Evolutionary conservation across 2,888 invertebrate species (phyloP), one percentile per base, ranked within the genome.

Genomic region (Drosophila incognita): DNA sequence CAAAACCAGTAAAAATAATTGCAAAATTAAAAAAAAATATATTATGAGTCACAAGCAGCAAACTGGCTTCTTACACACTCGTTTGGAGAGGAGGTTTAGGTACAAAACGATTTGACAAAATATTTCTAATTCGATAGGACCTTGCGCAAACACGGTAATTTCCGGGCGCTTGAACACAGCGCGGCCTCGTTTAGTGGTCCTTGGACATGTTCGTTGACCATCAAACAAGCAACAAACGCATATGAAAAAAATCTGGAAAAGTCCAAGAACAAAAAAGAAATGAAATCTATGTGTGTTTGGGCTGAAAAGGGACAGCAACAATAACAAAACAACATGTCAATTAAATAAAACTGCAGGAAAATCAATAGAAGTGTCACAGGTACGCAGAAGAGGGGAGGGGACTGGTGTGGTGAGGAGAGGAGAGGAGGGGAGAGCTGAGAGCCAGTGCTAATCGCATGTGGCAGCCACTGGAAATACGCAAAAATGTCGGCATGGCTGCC

Each of bases 171-270:
- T 36, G 40, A 52, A 64, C 38, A 31, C 49, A 27, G 49, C 48
- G n/a, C 59, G 54, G 52, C 74, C 83, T 81, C 67, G 72, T 58
- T 72, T 63, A 53, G 66, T 69, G 71, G 82, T 81, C 87, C 91
- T 91, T 90, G 91, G 77, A 77, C 81, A 79, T 91, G 91, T 89
- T 79, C 90, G 88, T 89, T 91, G 91, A 91, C 91, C 90, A 90
- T 80, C 76, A 78, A 74, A 57, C 48, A 61, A 59, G n/a, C 66
- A 53, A 38, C 40, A 70, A 69, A 67, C 82, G 49, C 51, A 67
- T 67, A 73, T 52, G 63, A 79, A 46, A 74, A 46, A 87, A 69
- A 83, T 71, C 70, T 59, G 65, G 82, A 72, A 82, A 40, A 6
- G 51, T 29, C 38, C 18, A 65, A 51, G 31, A 48, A 67, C 68